Percentiles rank a stretch among this genome's conserved stretches.
Conservation (phyloP, 1,140 invertebrate genomes). For the Cataglyphis hispanica region DNA sequence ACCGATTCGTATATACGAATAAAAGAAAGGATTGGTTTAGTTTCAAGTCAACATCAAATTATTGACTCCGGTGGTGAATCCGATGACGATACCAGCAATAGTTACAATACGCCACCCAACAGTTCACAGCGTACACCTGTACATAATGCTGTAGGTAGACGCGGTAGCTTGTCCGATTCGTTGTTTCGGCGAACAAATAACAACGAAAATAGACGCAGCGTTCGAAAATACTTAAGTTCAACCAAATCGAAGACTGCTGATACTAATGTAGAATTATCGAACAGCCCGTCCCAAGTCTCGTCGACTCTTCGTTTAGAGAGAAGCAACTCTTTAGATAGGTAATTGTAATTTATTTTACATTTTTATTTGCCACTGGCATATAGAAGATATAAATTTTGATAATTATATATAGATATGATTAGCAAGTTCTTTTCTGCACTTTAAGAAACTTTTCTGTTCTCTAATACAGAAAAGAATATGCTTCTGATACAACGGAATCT, state of each 20-base stretch:
- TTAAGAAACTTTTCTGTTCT: slow-evolving; percentile 6
- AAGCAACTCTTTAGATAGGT: slow-evolving; percentile 80
- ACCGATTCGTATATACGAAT: slow-evolving; percentile 89
- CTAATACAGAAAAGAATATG: slow-evolving; percentile 70
- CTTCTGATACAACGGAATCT: slow-evolving; percentile 78
- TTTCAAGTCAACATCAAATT: slow-evolving; percentile 67
- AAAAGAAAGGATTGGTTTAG: slow-evolving; percentile 86
- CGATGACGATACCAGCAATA: slow-evolving; percentile 78
- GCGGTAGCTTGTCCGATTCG: slow-evolving; percentile 78
- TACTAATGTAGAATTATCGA: slow-evolving; percentile 67
- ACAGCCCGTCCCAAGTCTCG: slow-evolving; percentile 78
- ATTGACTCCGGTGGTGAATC: slow-evolving; percentile 80
- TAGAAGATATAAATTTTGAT: background rate
- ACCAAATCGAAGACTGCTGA: slow-evolving; percentile 75
- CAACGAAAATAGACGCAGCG: slow-evolving; percentile 76
- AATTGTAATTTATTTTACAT: slow-evolving; percentile 33
- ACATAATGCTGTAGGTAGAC: slow-evolving; percentile 71
- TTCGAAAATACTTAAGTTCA: slow-evolving; percentile 75
- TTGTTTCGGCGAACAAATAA: slow-evolving; percentile 76
- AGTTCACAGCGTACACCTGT: slow-evolving; percentile 79
- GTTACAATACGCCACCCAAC: slow-evolving; percentile 79
- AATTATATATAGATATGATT: slow-evolving; percentile 13
- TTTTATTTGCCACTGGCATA: background rate
- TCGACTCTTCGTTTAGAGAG: slow-evolving; percentile 75
- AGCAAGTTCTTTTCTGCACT: slow-evolving; percentile 18